These are phyloP conservation scores for Calidris pygmaea DNA, from an alignment of 2,113 vertebrate species.

Conservation along the genomic window DNA sequence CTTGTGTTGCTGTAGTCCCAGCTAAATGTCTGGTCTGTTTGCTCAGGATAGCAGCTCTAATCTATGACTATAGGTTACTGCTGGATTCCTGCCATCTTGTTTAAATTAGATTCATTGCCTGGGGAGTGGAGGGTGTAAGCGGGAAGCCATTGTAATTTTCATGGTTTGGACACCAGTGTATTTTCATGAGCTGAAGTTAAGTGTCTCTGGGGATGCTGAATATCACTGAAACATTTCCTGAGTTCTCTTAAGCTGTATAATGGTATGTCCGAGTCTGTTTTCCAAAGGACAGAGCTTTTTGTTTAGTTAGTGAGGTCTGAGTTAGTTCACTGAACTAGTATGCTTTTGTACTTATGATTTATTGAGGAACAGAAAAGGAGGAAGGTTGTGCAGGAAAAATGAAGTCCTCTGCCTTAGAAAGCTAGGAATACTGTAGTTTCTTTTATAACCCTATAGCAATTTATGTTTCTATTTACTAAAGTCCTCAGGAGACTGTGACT, in stretches of 20 bases:
- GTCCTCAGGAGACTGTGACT: neutral
- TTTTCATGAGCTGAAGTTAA: conserved; percentile 76
- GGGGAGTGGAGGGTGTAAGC: conserved; percentile 27
- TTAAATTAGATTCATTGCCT: conserved; percentile 69
- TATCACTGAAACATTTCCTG: conserved; percentile 81
- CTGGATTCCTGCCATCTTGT: conserved; percentile 73
- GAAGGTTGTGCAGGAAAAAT: neutral
- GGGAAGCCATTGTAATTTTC: conserved; percentile 76
- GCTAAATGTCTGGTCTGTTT: neutral
- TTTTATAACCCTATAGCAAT: neutral
- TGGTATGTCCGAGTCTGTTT: conserved; percentile 67
- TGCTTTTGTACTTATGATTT: neutral
- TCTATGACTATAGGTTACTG: conserved; percentile 35
- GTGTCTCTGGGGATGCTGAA: conserved; percentile 72
- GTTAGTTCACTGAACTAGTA: conserved; percentile 22
- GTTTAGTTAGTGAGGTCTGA: conserved; percentile 61
- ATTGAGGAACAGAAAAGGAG: neutral
- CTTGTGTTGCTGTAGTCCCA: neutral
- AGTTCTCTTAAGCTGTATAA: conserved; percentile 61
- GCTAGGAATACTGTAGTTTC: neutral
- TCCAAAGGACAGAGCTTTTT: conserved; percentile 67
- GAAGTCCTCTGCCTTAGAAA: neutral
- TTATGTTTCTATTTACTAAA: neutral
- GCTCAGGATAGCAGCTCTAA: conserved; percentile 11
- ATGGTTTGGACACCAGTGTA: conserved; percentile 64